Evolutionary conservation across 2,797 vertebrate genomes (phyloP).

Genomic region (Heteromormyrus szaboi): DNA sequence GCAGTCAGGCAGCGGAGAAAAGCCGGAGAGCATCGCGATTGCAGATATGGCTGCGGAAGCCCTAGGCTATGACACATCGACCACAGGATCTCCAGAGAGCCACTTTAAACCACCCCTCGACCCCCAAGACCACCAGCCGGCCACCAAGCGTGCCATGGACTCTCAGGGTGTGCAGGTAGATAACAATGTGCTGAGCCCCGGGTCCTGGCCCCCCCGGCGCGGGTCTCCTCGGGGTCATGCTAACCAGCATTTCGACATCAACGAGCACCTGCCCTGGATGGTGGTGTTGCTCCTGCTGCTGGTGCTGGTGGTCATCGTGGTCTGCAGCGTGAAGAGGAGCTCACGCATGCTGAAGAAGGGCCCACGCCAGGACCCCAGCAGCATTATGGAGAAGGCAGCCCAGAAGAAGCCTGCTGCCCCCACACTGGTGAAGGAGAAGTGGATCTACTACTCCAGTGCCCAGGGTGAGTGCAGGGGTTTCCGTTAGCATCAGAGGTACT

Average conservation of each 20-base stretch:
- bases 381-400: constrained; percentile 88
- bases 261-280: constrained; percentile 97
- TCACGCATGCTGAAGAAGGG: constrained; percentile 88
- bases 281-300: constrained; percentile 87
- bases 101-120: constrained; percentile 46
- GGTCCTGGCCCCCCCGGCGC: constrained; percentile 70
- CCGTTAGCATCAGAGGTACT: not conserved
- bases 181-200: constrained; percentile 51
- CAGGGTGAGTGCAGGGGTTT: constrained; percentile 69
- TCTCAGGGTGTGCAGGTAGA: constrained; percentile 47
- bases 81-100: constrained; percentile 31
- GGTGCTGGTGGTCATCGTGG: constrained; percentile 85
- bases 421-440: constrained; percentile 78
- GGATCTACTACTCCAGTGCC: constrained; percentile 89
- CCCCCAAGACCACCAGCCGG: constrained; percentile 37
- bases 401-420: constrained; percentile 75
- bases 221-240: constrained; percentile 62
- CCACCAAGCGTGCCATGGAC: constrained; percentile 57
- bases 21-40: not conserved
- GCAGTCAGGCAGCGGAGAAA: constrained; percentile 17
- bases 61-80: not conserved
- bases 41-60: not conserved
- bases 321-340: constrained; percentile 87
- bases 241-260: constrained; percentile 90
- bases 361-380: constrained; percentile 84